These are phyloP conservation scores for Garra rufa DNA, from an alignment of 2,113 vertebrate genomes.

Conservation along the genomic window DNA sequence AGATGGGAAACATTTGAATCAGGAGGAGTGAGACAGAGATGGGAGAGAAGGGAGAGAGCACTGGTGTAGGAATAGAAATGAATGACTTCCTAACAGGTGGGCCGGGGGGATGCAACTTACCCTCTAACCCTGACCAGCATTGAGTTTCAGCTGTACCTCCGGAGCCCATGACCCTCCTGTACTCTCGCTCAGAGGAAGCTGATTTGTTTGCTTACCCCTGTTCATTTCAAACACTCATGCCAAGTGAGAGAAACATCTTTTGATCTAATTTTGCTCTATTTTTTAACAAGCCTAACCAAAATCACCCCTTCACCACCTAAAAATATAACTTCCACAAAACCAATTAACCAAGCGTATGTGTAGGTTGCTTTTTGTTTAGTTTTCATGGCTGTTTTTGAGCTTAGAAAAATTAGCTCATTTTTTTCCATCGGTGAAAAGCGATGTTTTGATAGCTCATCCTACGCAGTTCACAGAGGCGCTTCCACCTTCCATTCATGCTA, in stretches of 20 bases:
- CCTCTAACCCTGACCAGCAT: slow-evolving; percentile 54
- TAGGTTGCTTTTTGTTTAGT: not conserved
- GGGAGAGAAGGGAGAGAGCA: slow-evolving; percentile 50
- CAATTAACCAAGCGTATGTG: slow-evolving; percentile 48
- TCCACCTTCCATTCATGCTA: slow-evolving; percentile 66
- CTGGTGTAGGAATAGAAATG: slow-evolving; percentile 61
- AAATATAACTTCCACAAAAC: not conserved
- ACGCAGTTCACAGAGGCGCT: slow-evolving; percentile 66
- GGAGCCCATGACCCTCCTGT: slow-evolving; percentile 58
- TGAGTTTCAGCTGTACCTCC: slow-evolving; percentile 65
- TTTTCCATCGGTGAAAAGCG: slow-evolving; percentile 49
- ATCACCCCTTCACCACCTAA: not conserved
- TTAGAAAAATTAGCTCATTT: slow-evolving; percentile 53
- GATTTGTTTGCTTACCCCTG: slow-evolving; percentile 61
- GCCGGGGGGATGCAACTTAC: slow-evolving; percentile 53
- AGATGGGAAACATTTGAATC: not conserved
- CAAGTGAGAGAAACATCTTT: not conserved
- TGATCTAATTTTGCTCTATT: not conserved
- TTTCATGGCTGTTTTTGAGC: slow-evolving; percentile 46
- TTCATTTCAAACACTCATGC: slow-evolving; percentile 53
- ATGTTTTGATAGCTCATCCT: slow-evolving; percentile 65
- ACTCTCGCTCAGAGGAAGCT: slow-evolving; percentile 60
- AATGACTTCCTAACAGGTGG: slow-evolving; percentile 75
- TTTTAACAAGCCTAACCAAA: not conserved
- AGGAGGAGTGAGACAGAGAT: slow-evolving; percentile 17